Conservation (phyloP, 1,140 invertebrate species). For the Rhopalosiphum padi region DNA sequence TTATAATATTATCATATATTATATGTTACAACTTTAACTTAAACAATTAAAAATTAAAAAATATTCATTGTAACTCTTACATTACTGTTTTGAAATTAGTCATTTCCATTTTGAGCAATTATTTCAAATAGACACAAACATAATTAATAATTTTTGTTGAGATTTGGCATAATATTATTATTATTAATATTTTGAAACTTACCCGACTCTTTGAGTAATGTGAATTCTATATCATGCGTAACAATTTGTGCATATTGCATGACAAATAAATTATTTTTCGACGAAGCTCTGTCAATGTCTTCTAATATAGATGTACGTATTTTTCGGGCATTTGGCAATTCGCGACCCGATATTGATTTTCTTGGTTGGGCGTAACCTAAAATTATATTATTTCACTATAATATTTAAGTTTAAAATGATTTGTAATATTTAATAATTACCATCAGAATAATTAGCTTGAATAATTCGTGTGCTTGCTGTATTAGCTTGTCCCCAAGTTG, state of each 20-base stretch:
- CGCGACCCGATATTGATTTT: not conserved
- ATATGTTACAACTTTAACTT: too few relatives aligned
- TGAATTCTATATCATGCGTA: not conserved
- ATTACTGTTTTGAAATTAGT: not conserved
- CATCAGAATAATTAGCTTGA: constrained; percentile 80
- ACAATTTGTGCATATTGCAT: constrained; percentile 21
- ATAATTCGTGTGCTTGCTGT: constrained; percentile 78
- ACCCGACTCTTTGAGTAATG: not conserved
- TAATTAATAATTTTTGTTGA: not conserved
- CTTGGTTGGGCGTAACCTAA: not conserved
- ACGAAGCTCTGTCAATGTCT: not conserved
- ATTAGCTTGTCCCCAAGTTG: constrained; percentile 74
- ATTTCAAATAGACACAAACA: too few relatives aligned
- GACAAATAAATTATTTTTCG: not conserved
- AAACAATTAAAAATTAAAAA: too few relatives aligned
- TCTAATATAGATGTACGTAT: not conserved
- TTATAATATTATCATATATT: not conserved
- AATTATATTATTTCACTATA: not conserved
- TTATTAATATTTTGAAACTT: not conserved
- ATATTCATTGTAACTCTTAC: too few relatives aligned
- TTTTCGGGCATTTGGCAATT: not conserved
- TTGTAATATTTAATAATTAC: constrained; percentile 61
- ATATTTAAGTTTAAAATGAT: not conserved
- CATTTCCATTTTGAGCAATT: too few relatives aligned
- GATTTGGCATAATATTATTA: not conserved